A percentile compares a stretch with the other conserved stretches of the same genome.
phyloP scores from a whole-genome alignment of 2,888 invertebrate genomes.

The Dysmachus trigonus region DNA sequence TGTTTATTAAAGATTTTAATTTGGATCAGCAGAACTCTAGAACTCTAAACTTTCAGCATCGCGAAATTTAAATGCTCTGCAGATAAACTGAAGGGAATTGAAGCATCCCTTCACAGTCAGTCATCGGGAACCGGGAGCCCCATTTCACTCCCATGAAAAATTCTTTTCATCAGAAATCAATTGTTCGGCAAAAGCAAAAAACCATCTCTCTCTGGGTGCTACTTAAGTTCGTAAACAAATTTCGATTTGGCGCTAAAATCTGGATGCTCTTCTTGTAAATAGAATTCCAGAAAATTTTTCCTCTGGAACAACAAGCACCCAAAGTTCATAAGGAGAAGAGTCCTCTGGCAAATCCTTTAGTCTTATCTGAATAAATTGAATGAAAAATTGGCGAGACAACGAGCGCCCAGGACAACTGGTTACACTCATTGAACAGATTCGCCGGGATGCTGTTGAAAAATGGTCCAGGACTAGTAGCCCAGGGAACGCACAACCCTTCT shows the following conservation, averaged over 20 bases:
- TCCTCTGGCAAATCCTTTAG: conserved; percentile 33
- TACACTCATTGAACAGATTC: conserved; percentile 11
- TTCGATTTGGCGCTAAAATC: background rate
- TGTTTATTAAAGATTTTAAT: too few species aligned
- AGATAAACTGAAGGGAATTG: background rate
- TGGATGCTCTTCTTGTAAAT: background rate
- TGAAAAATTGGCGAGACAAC: conserved; percentile 45
- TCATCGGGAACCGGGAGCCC: background rate
- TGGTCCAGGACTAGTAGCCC: background rate
- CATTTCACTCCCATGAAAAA: conserved; percentile 11
- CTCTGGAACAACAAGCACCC: conserved; percentile 14
- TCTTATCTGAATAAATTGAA: conserved; percentile 47
- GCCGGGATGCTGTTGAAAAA: background rate
- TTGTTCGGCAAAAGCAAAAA: conserved; percentile 44
- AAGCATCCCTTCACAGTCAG: background rate
- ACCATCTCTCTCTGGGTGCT: background rate
- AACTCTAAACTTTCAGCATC: background rate
- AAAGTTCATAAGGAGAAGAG: conserved; percentile 1
- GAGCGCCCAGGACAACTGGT: background rate
- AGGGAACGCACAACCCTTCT: background rate
- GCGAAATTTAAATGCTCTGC: background rate
- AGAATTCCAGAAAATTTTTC: conserved; percentile 33
- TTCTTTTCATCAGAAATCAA: conserved; percentile 42
- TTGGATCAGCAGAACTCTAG: too few species aligned
- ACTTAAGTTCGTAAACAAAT: background rate